Evolutionary conservation across 2,113 vertebrate genomes (phyloP), one percentile per base, ranked within the genome.

Genomic region (Aix galericulata): DNA sequence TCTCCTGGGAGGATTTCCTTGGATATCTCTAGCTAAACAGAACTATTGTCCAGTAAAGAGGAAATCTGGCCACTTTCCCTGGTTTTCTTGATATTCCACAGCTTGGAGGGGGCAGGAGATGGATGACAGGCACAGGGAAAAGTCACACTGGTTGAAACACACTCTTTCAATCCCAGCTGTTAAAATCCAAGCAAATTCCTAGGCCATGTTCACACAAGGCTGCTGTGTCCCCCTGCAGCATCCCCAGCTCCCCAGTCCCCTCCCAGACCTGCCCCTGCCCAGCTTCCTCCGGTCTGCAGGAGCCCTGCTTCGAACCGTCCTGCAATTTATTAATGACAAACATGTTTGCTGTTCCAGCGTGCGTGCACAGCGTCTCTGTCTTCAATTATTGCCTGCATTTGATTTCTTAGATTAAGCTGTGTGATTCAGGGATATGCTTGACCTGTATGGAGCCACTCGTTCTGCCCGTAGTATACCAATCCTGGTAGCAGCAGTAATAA

Each of bases 221-320:
- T 40, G 25, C 17, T 40, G 38, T 22, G n/a, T 42, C 31, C 21
- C 60, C 4, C 38, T 17, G 26, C 31, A 60, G 58, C 53, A 46
- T 15, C 20, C 13, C 46, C 2, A 2, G 27, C 34, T 73, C 29
- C 34, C 18, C 1, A 0, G 32, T 59, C 46, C 32, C 17, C 50
- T 60, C 25, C 36, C 15, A 12, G 38, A 52, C 5, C 17, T 14
- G 9, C 17, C 71, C 10, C 29, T 63, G 6, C 13, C 40, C 38
- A 26, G 42, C 55, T 63, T 29, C 40, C 52, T 13, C 36, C 2
- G 1, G 23, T 32, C 56, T 52, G 44, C 62, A 67, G 32, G 52
- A 82, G 67, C 32, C 10, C 36, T 42, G 46, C 17, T 67, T 46
- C 1, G 1, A 77, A 27, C 42, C 1, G 0, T 5, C 22, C 6